Base-by-base conservation (phyloP, 2,113 vertebrate species). In the Semicossyphus pulcher region DNA sequence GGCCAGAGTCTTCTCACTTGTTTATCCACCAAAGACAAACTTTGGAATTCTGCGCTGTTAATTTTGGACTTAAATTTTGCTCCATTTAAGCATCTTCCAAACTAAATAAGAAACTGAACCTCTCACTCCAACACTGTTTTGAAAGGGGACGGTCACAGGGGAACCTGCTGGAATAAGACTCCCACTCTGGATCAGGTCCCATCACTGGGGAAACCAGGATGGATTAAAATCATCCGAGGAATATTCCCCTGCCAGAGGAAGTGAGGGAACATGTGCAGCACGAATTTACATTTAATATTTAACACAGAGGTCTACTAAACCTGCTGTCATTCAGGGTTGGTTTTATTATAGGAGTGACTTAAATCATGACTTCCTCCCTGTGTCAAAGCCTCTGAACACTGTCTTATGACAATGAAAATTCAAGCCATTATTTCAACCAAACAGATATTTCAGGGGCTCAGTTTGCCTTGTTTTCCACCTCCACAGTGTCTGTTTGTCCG, bases 401-500 rank as follows among this genome's bases (percentile, higher is more conserved):
- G 34, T 10, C 34, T 36, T 36, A n/a, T n/a, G n/a, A n/a, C n/a
- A n/a, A n/a, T n/a, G n/a, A n/a, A n/a, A n/a, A n/a, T n/a, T n/a
- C n/a, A n/a, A n/a, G n/a, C n/a, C n/a, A n/a, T n/a, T 49, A 71
- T 80, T 78, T 78, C 82, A 85, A 81, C 86, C 80, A 80, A 86
- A 85, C 54, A 21, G 53, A 29, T n/a, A 52, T 76, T 73, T 68
- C 68, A 76, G 80, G 74, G 48, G 76, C 77, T 69, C 64, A 80
- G 85, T 81, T 9, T 86, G 69, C 60, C 84, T 76, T 78, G 79
- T 81, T 79, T 87, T 80, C 78, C 37, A 47, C 67, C 48, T 72
- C 62, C 34, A 29, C 65, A 54, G 56, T n/a, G 16, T 77, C 72
- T 67, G 80, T 51, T 70, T 69, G 74, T 59, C 74, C 63, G 68